Percentiles rank a stretch among this genome's conserved stretches.
These are phyloP conservation scores for Phaethon lepturus DNA, from an alignment of 2,113 vertebrate genomes.

Conservation along the genomic window DNA sequence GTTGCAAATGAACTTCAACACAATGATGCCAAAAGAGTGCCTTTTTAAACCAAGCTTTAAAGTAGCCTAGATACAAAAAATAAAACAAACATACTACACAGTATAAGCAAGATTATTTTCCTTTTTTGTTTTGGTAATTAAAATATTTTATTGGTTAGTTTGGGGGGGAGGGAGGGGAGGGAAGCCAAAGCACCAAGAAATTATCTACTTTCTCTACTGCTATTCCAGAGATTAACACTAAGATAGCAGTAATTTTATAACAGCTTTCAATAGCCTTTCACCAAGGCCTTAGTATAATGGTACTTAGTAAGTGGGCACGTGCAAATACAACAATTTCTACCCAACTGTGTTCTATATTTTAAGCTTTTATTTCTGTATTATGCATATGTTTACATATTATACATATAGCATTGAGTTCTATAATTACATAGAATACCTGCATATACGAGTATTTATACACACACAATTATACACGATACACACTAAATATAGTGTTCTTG, in stretches of 20 bases:
- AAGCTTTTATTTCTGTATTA: not conserved
- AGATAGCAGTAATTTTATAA: not conserved
- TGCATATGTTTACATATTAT: not conserved
- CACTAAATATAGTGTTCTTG: not conserved
- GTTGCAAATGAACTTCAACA: not conserved
- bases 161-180: rapidly evolving
- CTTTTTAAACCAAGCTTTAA: not conserved
- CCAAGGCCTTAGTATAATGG: not conserved
- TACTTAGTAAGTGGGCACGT: not conserved
- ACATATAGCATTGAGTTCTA: not conserved
- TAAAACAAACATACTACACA: not conserved
- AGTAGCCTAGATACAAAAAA: not conserved
- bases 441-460: not conserved
- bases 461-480: not conserved
- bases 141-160: not conserved
- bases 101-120: not conserved
- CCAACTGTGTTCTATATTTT: not conserved
- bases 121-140: not conserved
- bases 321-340: not conserved
- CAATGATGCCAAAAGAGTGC: not conserved
- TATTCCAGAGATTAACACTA: not conserved
- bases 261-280: not conserved
- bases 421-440: not conserved
- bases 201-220: not conserved
- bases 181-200: not conserved